A percentile compares a stretch with the other conserved stretches of the same genome.
Evolutionary conservation across 2,797 vertebrate species (phyloP).

Genomic region (Anguilla anguilla): DNA sequence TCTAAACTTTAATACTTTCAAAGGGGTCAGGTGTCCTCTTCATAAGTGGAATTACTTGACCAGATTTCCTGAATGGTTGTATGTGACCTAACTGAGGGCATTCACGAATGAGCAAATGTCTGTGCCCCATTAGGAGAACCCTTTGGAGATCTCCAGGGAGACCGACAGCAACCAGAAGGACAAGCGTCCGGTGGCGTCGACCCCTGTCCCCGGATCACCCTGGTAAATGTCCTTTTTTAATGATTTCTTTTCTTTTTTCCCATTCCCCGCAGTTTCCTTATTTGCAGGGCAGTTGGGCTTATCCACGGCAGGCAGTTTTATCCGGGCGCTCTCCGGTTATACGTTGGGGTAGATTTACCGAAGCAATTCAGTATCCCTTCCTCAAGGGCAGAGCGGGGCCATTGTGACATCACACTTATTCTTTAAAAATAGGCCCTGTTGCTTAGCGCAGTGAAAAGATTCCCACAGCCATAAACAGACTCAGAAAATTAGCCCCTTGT

Average conservation of each 20-base stretch:
- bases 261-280: not conserved
- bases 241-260: not conserved
- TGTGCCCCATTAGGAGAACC: constrained; percentile 58
- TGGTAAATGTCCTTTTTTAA: constrained; percentile 74
- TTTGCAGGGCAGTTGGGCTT: not conserved
- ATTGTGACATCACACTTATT: not conserved
- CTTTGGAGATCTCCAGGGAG: constrained; percentile 62
- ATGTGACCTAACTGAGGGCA: not conserved
- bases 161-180: constrained; percentile 64
- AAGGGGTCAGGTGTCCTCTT: not conserved
- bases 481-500: not conserved
- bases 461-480: not conserved
- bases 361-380: not conserved
- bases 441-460: not conserved
- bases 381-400: not conserved
- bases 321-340: not conserved
- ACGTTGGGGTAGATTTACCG: not conserved
- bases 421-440: not conserved
- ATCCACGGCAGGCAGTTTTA: not conserved
- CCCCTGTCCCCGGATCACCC: constrained; percentile 87
- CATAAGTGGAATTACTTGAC: not conserved
- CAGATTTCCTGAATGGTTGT: not conserved
- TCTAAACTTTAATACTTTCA: not conserved
- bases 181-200: constrained; percentile 83
- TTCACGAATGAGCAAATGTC: not conserved